These are phyloP conservation scores for Nasonia giraulti DNA, from an alignment of 1,140 invertebrate genomes.

Conservation along the genomic window DNA sequence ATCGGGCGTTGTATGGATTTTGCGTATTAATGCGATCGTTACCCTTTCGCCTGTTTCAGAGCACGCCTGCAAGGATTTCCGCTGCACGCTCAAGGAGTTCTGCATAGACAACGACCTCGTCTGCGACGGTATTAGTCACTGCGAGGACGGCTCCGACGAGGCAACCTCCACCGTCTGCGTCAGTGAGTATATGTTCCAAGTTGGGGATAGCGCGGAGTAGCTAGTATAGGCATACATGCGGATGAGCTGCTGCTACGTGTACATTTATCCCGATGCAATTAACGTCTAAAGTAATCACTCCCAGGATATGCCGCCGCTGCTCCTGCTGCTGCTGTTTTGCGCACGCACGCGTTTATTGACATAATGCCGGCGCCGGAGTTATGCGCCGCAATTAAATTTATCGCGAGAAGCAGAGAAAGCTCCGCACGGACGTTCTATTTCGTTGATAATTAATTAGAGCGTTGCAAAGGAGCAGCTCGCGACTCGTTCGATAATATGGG, in stretches of 20 bases:
- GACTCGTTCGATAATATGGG: too few species aligned
- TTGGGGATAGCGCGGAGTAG: too few species aligned
- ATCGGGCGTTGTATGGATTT: too few species aligned
- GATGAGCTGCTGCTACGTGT: background rate
- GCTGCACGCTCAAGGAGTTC: conserved; percentile 88
- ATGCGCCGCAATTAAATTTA: background rate
- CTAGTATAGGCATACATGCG: background rate
- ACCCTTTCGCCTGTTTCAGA: conserved; percentile 77
- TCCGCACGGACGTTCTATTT: background rate
- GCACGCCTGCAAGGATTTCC: conserved; percentile 90
- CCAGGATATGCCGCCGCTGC: too few species aligned
- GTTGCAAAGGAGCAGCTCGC: too few species aligned
- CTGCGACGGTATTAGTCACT: conserved; percentile 93
- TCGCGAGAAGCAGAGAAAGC: background rate
- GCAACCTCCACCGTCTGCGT: conserved; percentile 85
- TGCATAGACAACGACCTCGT: conserved; percentile 92
- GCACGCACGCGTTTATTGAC: background rate
- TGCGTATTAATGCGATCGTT: background rate
- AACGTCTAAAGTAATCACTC: background rate
- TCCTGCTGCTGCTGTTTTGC: background rate
- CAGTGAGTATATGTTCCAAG: conserved; percentile 78
- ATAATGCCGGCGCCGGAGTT: background rate
- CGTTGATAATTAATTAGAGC: background rate
- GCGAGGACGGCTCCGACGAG: conserved; percentile 94
- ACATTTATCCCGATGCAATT: conserved; percentile 1